Evolutionary conservation across 1,140 invertebrate genomes (phyloP).

Genomic region (Ceratitis capitata): DNA sequence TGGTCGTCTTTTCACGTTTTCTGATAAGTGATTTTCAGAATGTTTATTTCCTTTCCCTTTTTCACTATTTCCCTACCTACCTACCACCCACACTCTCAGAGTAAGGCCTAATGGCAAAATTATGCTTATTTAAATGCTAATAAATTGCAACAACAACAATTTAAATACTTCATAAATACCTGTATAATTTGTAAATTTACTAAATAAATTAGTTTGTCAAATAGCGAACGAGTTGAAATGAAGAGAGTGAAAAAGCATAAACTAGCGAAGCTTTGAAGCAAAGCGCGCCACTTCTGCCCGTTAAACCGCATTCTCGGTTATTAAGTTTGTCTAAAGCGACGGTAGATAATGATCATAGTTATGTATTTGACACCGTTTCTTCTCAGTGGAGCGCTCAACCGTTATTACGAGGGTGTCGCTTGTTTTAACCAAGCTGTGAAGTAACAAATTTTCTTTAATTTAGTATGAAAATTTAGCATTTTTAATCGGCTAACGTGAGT

Average conservation of each 20-base stretch:
- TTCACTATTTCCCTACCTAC: no score
- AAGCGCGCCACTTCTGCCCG: background rate
- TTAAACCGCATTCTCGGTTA: background rate
- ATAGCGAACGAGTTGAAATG: background rate
- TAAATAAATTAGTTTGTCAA: slow-evolving; percentile 36
- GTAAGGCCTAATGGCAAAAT: background rate
- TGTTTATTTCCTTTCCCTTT: no score
- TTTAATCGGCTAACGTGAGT: background rate
- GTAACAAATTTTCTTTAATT: background rate
- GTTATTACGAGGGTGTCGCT: no score
- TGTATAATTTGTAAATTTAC: slow-evolving; percentile 31
- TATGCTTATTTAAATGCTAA: background rate
- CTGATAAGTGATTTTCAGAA: no score
- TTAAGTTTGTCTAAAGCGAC: background rate
- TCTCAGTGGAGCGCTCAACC: background rate
- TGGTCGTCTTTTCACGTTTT: no score
- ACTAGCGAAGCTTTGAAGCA: background rate
- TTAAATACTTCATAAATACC: background rate
- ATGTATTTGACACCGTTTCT: background rate
- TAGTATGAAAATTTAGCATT: background rate
- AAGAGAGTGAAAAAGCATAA: background rate
- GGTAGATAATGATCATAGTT: background rate
- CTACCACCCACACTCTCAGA: no score
- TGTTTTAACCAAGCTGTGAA: background rate
- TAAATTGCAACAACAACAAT: background rate